Conservation (phyloP, 2,888 invertebrate species). For the Patella pellucida region DNA sequence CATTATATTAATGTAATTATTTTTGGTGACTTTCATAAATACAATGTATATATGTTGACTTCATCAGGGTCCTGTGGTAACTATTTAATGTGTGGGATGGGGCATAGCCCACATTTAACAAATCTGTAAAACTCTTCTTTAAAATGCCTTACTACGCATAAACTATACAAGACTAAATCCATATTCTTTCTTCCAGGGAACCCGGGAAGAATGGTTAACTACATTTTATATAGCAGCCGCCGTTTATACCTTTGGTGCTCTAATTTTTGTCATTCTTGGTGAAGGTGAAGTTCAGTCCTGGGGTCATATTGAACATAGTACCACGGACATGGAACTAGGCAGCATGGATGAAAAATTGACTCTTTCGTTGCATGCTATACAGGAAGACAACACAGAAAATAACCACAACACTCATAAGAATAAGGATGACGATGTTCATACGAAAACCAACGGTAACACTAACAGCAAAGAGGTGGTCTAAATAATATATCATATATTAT, state of each 20-base stretch:
- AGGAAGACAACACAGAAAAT: background rate
- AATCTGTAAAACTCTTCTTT: too few species aligned
- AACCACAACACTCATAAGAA: background rate
- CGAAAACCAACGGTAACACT: too few species aligned
- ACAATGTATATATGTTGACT: too few species aligned
- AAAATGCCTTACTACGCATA: too few species aligned
- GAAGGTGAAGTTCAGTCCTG: constrained; percentile 35
- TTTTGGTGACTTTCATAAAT: background rate
- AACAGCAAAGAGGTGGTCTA: too few species aligned
- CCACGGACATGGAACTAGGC: background rate
- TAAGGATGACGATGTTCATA: too few species aligned
- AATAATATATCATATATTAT: too few species aligned
- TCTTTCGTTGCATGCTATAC: background rate
- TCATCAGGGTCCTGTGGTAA: too few species aligned
- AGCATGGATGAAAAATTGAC: background rate
- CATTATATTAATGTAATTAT: background rate
- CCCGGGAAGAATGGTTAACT: constrained; percentile 42
- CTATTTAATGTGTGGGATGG: too few species aligned
- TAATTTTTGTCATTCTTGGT: constrained; percentile 35
- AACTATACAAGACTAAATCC: too few species aligned
- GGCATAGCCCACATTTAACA: too few species aligned
- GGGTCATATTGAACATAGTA: constrained; percentile 18
- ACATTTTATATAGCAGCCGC: constrained; percentile 40
- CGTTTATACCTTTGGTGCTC: constrained; percentile 31
- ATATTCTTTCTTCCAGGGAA: constrained; percentile 31